These are phyloP conservation scores for Henicopernis longicauda DNA, from an alignment of 2,113 vertebrate genomes.

Conservation along the genomic window DNA sequence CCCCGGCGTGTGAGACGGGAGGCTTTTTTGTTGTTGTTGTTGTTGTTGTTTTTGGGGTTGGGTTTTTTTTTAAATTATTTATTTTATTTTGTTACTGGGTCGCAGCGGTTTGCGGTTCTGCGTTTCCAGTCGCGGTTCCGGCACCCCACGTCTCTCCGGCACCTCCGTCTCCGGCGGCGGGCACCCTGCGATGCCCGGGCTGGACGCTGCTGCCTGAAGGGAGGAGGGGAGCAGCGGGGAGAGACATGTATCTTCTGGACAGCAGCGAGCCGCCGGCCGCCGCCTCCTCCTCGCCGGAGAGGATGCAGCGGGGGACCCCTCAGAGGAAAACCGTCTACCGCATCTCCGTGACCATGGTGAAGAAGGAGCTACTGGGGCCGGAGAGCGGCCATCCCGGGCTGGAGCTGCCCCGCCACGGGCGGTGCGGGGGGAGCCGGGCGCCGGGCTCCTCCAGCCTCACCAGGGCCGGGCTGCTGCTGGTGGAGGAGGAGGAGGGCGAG, in stretches of 20 bases:
- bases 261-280: conserved; percentile 63
- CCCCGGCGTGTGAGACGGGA: too few species aligned
- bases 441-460: too few species aligned
- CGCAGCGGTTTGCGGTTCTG: background rate
- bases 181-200: background rate
- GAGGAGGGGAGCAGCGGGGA: background rate
- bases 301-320: conserved; percentile 80
- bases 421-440: too few species aligned
- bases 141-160: background rate
- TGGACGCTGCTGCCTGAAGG: background rate
- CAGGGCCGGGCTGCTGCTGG: too few species aligned
- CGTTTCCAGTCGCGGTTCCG: background rate
- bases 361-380: conserved; percentile 80
- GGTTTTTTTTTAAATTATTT: too few species aligned
- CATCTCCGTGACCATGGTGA: conserved; percentile 93
- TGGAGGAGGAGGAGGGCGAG: too few species aligned
- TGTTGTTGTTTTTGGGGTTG: background rate
- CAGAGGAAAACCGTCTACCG: conserved; percentile 87
- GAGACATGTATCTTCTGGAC: conserved; percentile 85
- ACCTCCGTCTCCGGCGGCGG: background rate
- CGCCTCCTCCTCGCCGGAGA: conserved; percentile 62
- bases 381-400: background rate
- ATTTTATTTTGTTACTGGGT: background rate
- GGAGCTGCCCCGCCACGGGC: background rate
- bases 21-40: too few species aligned